These are phyloP conservation scores for Corythornis leucogaster DNA, from an alignment of 2,797 vertebrate genomes.

Conservation along the genomic window DNA sequence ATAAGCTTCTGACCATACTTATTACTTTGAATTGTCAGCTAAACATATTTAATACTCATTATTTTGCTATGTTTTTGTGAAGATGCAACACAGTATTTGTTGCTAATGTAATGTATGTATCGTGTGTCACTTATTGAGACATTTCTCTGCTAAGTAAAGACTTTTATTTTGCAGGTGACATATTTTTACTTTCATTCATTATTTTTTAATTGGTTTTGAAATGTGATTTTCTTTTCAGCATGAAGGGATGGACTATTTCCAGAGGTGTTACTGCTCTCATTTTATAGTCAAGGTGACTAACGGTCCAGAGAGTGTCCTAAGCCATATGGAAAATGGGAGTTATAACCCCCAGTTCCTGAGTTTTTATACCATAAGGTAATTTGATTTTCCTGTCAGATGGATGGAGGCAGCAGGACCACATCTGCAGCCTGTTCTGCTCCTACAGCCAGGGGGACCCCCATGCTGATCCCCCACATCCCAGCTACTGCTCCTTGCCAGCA, in stretches of 20 bases:
- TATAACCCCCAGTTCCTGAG: neutral
- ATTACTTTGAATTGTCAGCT: neutral
- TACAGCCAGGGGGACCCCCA: fast-evolving
- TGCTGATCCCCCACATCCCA: fast-evolving
- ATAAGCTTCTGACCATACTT: neutral
- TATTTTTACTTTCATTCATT: neutral
- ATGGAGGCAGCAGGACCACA: neutral
- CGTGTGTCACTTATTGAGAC: neutral
- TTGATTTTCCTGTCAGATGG: neutral
- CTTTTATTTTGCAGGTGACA: neutral
- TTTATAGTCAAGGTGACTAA: neutral
- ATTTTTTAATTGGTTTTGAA: neutral
- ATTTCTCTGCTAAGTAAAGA: neutral
- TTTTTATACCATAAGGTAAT: neutral
- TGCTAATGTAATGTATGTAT: neutral
- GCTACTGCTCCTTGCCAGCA: neutral
- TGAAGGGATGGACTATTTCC: neutral
- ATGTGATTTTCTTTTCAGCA: neutral
- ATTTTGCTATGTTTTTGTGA: neutral
- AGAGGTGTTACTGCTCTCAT: neutral
- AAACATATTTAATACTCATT: neutral
- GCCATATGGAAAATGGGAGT: neutral
- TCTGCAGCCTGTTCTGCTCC: neutral
- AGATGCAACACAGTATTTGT: neutral
- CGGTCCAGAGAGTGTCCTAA: fast-evolving